Percentiles rank a stretch among this genome's conserved stretches.
These are phyloP conservation scores for Stratiolaelaps scimitus DNA, from an alignment of 1,140 invertebrate genomes.

Conservation along the genomic window DNA sequence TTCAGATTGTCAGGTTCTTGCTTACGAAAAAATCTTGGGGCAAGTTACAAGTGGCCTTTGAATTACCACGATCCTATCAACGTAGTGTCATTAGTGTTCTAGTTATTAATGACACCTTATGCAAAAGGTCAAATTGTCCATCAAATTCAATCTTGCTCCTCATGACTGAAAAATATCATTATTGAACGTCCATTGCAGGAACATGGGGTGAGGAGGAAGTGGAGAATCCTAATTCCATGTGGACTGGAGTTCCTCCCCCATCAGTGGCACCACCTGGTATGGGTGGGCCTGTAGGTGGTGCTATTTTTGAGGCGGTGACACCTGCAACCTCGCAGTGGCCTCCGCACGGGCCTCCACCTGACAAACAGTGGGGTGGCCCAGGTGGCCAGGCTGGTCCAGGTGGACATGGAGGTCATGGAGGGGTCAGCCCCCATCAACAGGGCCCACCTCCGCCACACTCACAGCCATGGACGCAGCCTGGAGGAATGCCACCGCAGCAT, in stretches of 20 bases:
- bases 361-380: conserved; percentile 33
- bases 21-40: too few species aligned
- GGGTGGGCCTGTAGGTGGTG: conserved; percentile 34
- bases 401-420: conserved; percentile 8
- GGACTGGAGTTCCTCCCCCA: conserved; percentile 47
- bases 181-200: conserved; percentile 45
- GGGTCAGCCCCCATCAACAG: background rate
- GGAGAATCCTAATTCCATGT: conserved; percentile 54
- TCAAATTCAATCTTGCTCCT: too few species aligned
- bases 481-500: background rate
- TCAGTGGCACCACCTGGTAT: conserved; percentile 44
- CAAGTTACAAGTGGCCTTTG: too few species aligned
- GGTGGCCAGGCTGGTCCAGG: conserved; percentile 29
- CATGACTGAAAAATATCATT: too few species aligned
- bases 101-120: too few species aligned
- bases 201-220: conserved; percentile 73
- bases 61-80: too few species aligned
- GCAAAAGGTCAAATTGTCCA: too few species aligned
- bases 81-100: too few species aligned
- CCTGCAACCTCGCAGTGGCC: conserved; percentile 13
- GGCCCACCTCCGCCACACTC: conserved; percentile 15
- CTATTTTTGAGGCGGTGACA: background rate
- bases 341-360: conserved; percentile 17
- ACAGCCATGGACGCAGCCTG: conserved; percentile 16
- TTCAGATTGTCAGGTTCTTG: too few species aligned